Evolutionary conservation across 2,797 vertebrate genomes (phyloP).

Genomic region (Cheirogaleus major): DNA sequence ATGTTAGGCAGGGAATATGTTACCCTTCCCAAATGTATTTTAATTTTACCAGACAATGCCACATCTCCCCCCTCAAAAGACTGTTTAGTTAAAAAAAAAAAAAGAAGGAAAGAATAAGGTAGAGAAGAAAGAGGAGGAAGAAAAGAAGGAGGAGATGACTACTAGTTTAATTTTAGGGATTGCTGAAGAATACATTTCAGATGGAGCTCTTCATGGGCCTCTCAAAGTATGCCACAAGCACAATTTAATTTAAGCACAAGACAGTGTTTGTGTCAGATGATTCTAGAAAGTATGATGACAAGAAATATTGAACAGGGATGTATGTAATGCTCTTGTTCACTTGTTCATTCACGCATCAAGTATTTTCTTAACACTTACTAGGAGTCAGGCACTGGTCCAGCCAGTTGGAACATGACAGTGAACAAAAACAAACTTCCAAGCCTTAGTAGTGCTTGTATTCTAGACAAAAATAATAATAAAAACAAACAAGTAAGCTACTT

Average conservation of each 20-base stretch:
- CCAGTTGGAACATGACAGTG: neutral
- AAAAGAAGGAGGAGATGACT: neutral
- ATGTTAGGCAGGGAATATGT: neutral
- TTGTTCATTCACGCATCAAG: neutral
- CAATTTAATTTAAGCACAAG: neutral
- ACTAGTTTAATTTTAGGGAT: neutral
- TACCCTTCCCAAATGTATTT: neutral
- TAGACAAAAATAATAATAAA: neutral
- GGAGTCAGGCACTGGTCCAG: neutral
- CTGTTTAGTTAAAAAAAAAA: neutral
- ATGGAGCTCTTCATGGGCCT: neutral
- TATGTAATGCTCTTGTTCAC: neutral
- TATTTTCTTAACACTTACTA: neutral
- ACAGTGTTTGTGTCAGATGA: neutral
- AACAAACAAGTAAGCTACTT: neutral
- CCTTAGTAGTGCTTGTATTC: neutral
- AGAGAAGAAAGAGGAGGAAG: neutral
- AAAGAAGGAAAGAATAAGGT: neutral
- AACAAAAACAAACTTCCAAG: neutral
- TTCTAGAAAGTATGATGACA: neutral
- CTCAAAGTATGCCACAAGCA: neutral
- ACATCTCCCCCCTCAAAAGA: accelerated
- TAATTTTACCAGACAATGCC: neutral
- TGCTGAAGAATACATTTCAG: neutral
- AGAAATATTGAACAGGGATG: neutral